Evolutionary conservation across 2,888 invertebrate genomes (phyloP).

Genomic region (Odontothrips loti): DNA sequence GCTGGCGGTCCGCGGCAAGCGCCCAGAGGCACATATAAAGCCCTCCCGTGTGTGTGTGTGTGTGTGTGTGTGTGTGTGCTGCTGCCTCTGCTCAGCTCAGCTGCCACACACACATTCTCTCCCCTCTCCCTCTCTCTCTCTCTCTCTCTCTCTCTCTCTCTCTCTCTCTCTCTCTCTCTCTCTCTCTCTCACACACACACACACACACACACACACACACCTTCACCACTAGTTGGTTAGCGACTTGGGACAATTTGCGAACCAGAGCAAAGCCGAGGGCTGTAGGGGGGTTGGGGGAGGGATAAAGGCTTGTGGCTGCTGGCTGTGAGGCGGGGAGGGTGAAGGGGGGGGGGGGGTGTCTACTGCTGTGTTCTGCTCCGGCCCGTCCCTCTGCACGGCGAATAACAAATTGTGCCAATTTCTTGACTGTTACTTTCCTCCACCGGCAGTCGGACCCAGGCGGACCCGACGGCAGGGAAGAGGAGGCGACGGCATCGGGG

Average conservation of each 20-base stretch:
- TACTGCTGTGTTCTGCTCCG: too few relatives aligned
- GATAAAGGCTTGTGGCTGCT: neutral
- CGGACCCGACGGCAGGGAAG: neutral
- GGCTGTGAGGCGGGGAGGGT: neutral
- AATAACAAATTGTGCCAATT: constrained; percentile 2
- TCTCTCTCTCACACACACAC: constrained; percentile 20
- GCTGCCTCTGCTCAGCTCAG: constrained; percentile 7
- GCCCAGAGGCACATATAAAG: constrained; percentile 21
- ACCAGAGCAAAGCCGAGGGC: constrained; percentile 23
- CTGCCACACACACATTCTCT: constrained; percentile 3
- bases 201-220: constrained; percentile 6
- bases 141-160: neutral
- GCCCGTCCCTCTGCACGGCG: neutral
- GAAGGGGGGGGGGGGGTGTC: neutral
- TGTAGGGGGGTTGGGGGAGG: neutral
- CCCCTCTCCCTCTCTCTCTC: neutral
- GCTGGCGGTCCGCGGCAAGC: neutral
- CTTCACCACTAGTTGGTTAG: constrained; percentile 10
- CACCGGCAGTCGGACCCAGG: neutral
- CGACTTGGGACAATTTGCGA: constrained; percentile 26
- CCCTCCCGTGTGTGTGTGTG: neutral
- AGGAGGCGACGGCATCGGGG: neutral
- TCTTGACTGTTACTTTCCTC: neutral
- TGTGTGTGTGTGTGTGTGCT: too few relatives aligned
- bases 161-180: neutral